phyloP scores from a whole-genome alignment of 2,888 invertebrate genomes.

The Boloria euphrosyne region DNA sequence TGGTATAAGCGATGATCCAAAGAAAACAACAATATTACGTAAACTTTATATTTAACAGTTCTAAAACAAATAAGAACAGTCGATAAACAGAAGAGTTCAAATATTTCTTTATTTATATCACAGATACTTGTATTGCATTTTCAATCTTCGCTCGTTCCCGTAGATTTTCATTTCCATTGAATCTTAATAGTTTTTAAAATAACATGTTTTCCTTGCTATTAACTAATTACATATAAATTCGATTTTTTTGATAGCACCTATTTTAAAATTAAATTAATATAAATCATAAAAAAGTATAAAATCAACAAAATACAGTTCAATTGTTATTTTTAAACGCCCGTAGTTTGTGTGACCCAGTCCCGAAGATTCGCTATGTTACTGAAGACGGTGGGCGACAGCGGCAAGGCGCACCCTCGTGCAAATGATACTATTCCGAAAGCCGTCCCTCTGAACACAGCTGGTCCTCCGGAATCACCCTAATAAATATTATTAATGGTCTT shows the following conservation, averaged over 20 bases:
- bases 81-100: constrained; percentile 38
- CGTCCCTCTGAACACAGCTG: constrained; percentile 73
- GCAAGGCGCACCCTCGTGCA: constrained; percentile 74
- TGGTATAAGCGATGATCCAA: constrained; percentile 19
- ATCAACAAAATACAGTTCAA: background rate
- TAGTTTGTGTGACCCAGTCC: constrained; percentile 70
- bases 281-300: constrained; percentile 8
- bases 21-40: constrained; percentile 40
- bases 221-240: constrained; percentile 10
- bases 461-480: constrained; percentile 78
- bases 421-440: constrained; percentile 76
- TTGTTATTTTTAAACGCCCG: constrained; percentile 49
- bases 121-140: constrained; percentile 45
- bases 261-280: background rate
- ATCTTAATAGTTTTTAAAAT: background rate
- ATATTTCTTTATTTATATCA: constrained; percentile 54
- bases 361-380: constrained; percentile 70
- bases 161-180: constrained; percentile 40
- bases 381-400: constrained; percentile 77
- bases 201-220: constrained; percentile 11
- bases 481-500: background rate
- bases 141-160: constrained; percentile 24
- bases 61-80: constrained; percentile 54
- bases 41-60: constrained; percentile 55
- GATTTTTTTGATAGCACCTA: background rate